Evolutionary conservation across 1,140 invertebrate species (phyloP).

Genomic region (Monochamus saltuarius): DNA sequence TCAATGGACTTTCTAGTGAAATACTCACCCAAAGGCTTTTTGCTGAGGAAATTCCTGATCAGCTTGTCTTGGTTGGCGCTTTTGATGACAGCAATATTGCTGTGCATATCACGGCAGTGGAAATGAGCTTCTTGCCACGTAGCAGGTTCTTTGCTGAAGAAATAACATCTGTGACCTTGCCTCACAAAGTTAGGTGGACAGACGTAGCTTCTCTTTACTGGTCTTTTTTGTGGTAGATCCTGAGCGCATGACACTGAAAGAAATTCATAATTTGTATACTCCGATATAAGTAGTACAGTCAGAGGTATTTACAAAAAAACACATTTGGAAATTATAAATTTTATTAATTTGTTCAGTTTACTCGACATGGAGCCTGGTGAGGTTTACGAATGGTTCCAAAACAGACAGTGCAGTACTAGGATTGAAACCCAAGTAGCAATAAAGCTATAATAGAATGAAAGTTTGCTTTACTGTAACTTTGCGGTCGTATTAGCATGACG

Average conservation of each 20-base stretch:
- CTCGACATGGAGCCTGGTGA: no score
- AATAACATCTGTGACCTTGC: conserved; percentile 73
- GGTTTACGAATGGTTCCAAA: no score
- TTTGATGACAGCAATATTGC: conserved; percentile 67
- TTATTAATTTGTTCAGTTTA: no score
- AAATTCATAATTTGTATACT: not conserved
- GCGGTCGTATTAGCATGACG: no score
- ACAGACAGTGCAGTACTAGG: no score
- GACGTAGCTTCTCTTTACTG: conserved; percentile 15
- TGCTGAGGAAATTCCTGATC: conserved; percentile 66
- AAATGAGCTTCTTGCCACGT: conserved; percentile 74
- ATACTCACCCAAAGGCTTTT: conserved; percentile 26
- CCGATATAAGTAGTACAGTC: no score
- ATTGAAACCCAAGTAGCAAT: no score
- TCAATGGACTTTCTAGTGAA: not conserved
- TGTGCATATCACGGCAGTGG: conserved; percentile 66
- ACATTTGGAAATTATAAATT: no score
- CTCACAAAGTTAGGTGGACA: conserved; percentile 72
- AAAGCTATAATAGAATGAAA: no score
- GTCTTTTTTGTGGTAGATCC: not conserved
- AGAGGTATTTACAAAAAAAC: no score
- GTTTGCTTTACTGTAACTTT: no score
- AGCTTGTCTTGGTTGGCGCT: conserved; percentile 68
- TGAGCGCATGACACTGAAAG: conserved; percentile 1
- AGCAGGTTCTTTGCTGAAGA: conserved; percentile 66